These are phyloP conservation scores for Acleris sparsana DNA, from an alignment of 2,888 invertebrate genomes.

Conservation along the genomic window DNA sequence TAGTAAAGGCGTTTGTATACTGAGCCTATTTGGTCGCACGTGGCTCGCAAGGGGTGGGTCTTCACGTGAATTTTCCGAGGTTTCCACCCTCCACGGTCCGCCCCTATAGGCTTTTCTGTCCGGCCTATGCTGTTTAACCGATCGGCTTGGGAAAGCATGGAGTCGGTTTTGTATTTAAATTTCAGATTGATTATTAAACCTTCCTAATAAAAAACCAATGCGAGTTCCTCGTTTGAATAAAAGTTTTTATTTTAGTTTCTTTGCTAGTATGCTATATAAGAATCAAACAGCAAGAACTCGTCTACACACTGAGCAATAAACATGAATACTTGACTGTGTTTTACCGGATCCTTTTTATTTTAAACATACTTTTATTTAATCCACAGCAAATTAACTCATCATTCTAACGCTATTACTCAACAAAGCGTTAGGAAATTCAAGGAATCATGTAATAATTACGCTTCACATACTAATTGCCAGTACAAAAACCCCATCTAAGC, in stretches of 20 bases:
- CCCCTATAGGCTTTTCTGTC: slow-evolving; percentile 84
- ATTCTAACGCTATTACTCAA: slow-evolving; percentile 18
- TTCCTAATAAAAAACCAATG: not conserved
- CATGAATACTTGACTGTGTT: too few species aligned
- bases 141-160: slow-evolving; percentile 67
- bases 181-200: slow-evolving; percentile 34
- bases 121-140: slow-evolving; percentile 83
- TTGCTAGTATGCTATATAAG: too few species aligned
- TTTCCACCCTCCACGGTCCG: slow-evolving; percentile 83
- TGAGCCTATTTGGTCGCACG: slow-evolving; percentile 80
- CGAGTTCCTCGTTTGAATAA: too few species aligned
- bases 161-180: slow-evolving; percentile 51
- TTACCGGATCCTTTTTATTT: not conserved
- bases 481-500: slow-evolving; percentile 15
- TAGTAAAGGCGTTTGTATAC: slow-evolving; percentile 76
- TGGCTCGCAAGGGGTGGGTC: slow-evolving; percentile 76
- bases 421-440: slow-evolving; percentile 34
- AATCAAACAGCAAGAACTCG: too few species aligned
- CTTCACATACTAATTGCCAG: slow-evolving; percentile 12
- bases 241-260: too few species aligned
- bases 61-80: slow-evolving; percentile 83
- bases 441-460: slow-evolving; percentile 32
- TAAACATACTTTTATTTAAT: slow-evolving; percentile 1
- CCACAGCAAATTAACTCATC: slow-evolving; percentile 1
- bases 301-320: too few species aligned